These are phyloP conservation scores for Periparus ater DNA, from an alignment of 2,797 vertebrate genomes.

Conservation along the genomic window DNA sequence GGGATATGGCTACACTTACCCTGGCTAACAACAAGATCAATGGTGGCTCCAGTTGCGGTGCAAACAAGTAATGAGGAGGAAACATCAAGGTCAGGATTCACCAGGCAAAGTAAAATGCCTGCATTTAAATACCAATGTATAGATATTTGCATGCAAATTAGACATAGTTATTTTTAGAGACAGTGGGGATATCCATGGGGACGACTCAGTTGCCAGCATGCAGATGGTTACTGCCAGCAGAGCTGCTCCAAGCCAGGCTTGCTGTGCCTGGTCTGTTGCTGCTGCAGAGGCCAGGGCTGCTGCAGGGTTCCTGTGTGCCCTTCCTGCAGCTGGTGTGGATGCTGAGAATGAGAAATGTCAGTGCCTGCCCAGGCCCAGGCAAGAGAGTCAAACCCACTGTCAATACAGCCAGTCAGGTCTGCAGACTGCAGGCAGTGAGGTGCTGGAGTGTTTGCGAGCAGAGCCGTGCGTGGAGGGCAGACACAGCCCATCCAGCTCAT, in stretches of 20 bases:
- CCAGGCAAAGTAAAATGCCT: not conserved
- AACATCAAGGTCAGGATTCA: not conserved
- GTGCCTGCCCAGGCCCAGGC: not conserved
- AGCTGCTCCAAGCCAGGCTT: not conserved
- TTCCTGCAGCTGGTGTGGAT: not conserved
- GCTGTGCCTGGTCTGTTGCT: not conserved
- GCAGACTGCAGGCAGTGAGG: not conserved
- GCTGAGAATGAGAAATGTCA: not conserved
- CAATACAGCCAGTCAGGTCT: not conserved
- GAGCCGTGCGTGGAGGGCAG: fast-evolving
- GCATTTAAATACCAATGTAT: not conserved
- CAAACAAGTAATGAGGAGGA: not conserved
- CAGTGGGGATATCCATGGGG: not conserved
- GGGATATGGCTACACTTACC: not conserved
- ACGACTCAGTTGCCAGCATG: not conserved
- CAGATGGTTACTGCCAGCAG: not conserved
- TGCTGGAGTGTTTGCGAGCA: not conserved
- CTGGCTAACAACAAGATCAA: not conserved
- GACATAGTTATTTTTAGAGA: fast-evolving
- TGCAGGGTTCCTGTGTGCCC: not conserved
- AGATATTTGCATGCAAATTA: not conserved
- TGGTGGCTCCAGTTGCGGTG: not conserved
- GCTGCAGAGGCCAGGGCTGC: not conserved
- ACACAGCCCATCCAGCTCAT: not conserved
- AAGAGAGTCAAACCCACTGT: not conserved